Evolutionary conservation across 2,888 invertebrate genomes (phyloP), one percentile per base, ranked within the genome.

Genomic region (Mythimna impura): DNA sequence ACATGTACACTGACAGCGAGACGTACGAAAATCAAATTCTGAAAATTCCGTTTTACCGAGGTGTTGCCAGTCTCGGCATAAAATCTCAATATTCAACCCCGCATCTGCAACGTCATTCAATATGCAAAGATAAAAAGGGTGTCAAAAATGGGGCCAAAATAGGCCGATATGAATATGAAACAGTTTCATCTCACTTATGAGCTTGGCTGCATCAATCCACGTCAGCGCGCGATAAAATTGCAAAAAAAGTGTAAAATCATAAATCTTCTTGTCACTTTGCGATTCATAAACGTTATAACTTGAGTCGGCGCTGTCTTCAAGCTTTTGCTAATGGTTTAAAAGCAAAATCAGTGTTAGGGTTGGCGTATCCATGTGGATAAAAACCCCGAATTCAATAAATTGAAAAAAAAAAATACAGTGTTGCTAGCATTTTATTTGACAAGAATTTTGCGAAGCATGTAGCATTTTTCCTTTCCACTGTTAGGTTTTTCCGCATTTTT

Each of bases 141-240:
- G 54, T 66, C 75, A 57, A 60, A 77, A 76, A 84, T 67, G 66
- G 66, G 43, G 14, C 66, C 47, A 14, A 70, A 73, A 82, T 52
- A 63, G 40, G 40, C 57, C 40, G 40, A 34, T 43, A 76, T 79
- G 81, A 79, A 79, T 84, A 78, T 72, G 67, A 78, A 78, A 55
- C 75, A 70, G 67, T 66, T 75, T 69, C 66, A 76, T 80, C 77
- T 70, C 71, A 78, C 62, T 78, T 75, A 80, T 73, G 57, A 82
- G 73, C 63, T 67, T 57, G 66, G 67, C 73, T 82, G 76, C 83
- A 86, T 86, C 81, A 86, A 87, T 87, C 82, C 72, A 74, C 70
- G 78, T 80, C 78, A 74, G 57, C 58, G 68, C 58, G 72, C 64
- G 80, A 84, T 82, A 61, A 86, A 81, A 84, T 85, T 84, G 69